phyloP scores from a whole-genome alignment of 2,888 invertebrate genomes.

The Hirtodrosophila confusa region DNA sequence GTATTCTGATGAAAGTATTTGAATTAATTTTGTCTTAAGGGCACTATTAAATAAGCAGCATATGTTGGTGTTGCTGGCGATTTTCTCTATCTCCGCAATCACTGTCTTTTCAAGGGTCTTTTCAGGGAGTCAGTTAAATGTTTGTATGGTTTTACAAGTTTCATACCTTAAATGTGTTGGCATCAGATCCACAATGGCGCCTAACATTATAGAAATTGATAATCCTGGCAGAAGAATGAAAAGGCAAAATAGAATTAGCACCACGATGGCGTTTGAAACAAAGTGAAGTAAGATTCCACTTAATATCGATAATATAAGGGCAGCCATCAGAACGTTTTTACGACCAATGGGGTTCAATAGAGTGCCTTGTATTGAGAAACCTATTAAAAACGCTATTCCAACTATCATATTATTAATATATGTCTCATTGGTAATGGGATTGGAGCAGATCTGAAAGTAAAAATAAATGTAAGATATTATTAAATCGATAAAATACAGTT shows the following conservation, averaged over 20 bases:
- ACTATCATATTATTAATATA: conserved; percentile 80
- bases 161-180: conserved; percentile 79
- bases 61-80: too few relatives aligned
- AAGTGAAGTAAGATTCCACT: conserved; percentile 79
- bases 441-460: conserved; percentile 72
- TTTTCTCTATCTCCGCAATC: too few relatives aligned
- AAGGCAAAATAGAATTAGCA: conserved; percentile 79
- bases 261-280: conserved; percentile 63
- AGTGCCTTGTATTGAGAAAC: conserved; percentile 78
- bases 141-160: background rate
- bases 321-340: conserved; percentile 73
- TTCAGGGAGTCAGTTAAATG: too few relatives aligned
- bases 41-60: too few relatives aligned
- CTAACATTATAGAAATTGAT: conserved; percentile 79
- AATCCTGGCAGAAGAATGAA: conserved; percentile 79
- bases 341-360: conserved; percentile 80
- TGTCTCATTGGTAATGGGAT: conserved; percentile 72
- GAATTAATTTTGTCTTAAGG: too few relatives aligned
- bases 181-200: conserved; percentile 79
- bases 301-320: conserved; percentile 63
- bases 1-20: too few relatives aligned
- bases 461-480: background rate
- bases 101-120: too few relatives aligned
- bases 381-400: conserved; percentile 79
- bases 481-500: background rate